Evolutionary conservation across 2,113 vertebrate species (phyloP).

Genomic region (Macaca mulatta): DNA sequence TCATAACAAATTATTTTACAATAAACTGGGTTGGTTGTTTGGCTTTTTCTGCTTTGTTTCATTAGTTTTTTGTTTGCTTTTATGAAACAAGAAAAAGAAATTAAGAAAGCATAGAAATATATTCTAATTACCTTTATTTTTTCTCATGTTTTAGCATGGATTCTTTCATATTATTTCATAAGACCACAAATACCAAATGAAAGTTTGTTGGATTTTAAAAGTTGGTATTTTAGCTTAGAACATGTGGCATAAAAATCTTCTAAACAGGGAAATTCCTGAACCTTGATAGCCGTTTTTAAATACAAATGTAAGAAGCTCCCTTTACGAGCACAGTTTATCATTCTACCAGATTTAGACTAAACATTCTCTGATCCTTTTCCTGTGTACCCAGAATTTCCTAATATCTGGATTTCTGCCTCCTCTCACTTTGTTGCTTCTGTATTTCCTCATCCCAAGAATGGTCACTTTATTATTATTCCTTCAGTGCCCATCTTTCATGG

Average conservation of each 20-base stretch:
- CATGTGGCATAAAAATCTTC: background rate
- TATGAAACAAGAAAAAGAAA: background rate
- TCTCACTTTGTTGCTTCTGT: background rate
- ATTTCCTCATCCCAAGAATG: background rate
- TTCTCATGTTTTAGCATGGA: background rate
- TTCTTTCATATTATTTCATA: background rate
- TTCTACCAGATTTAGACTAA: background rate
- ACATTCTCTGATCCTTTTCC: background rate
- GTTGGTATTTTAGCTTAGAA: background rate
- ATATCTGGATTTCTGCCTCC: background rate
- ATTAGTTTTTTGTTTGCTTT: background rate
- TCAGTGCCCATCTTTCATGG: background rate
- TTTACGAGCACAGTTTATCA: background rate
- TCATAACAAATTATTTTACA: background rate
- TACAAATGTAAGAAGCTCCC: background rate
- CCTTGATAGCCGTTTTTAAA: background rate
- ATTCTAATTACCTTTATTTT: background rate
- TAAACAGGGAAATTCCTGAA: background rate
- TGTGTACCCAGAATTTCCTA: background rate
- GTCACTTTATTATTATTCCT: background rate
- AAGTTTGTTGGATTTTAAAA: background rate
- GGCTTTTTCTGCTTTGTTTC: background rate
- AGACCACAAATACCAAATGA: background rate
- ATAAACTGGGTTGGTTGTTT: background rate
- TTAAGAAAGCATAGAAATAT: background rate